phyloP scores from a whole-genome alignment of 2,797 vertebrate genomes.

The Enoplosus armatus region DNA sequence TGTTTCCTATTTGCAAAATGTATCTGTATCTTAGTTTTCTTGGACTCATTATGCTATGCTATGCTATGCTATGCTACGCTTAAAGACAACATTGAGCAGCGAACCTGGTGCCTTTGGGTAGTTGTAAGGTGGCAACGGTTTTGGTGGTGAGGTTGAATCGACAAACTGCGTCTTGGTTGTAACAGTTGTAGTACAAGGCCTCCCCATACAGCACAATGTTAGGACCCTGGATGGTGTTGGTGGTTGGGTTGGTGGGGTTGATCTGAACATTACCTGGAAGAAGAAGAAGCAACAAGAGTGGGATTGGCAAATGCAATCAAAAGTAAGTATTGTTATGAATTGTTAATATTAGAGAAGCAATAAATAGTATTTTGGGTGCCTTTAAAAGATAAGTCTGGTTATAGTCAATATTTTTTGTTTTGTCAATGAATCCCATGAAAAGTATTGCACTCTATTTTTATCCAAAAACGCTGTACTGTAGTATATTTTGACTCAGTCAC shows the following conservation, averaged over 20 bases:
- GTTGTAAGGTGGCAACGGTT: slow-evolving; percentile 53
- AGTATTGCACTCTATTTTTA: no score
- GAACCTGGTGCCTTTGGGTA: slow-evolving; percentile 79
- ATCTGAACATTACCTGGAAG: slow-evolving; percentile 69
- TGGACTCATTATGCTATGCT: background rate
- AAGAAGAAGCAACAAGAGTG: background rate
- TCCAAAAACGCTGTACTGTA: no score
- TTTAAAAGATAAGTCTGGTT: background rate
- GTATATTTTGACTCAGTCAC: no score
- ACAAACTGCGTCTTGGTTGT: slow-evolving; percentile 77
- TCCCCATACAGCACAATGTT: slow-evolving; percentile 78
- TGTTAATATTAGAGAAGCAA: background rate
- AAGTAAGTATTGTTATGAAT: background rate
- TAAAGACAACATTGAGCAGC: background rate
- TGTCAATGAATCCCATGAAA: no score
- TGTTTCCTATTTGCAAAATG: background rate
- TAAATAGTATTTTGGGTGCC: no score
- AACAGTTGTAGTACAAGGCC: slow-evolving; percentile 84
- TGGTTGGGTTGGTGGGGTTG: slow-evolving; percentile 74
- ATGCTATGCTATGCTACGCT: background rate
- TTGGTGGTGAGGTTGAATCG: slow-evolving; percentile 78
- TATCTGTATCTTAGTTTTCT: background rate
- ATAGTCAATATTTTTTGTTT: no score
- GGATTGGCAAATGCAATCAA: no score
- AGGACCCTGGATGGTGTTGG: slow-evolving; percentile 85